Percentiles rank a stretch among this genome's conserved stretches.
phyloP scores from a whole-genome alignment of 2,797 vertebrate genomes.

The Hyperoplus lanceolatus region DNA sequence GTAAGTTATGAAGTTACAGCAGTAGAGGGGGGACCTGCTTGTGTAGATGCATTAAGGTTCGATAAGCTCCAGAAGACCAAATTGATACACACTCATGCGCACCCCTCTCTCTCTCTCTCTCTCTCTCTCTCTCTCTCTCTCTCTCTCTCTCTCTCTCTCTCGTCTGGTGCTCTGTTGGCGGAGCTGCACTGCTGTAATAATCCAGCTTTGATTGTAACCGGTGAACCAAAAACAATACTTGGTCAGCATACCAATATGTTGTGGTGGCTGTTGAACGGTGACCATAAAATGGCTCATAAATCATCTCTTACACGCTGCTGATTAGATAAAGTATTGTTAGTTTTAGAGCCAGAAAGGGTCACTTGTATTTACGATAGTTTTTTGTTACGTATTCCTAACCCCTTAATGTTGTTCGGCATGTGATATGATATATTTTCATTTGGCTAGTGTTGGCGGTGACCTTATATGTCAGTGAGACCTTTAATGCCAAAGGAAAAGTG shows the following conservation, averaged over 20 bases:
- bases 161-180: conserved; percentile 16
- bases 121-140: too few species aligned
- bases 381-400: neutral
- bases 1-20: conserved; percentile 16
- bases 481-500: conserved; percentile 16
- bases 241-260: conserved; percentile 52
- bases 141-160: neutral
- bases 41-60: conserved; percentile 33
- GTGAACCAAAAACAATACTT: conserved; percentile 46
- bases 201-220: conserved; percentile 50
- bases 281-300: conserved; percentile 47
- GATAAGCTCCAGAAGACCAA: conserved; percentile 15
- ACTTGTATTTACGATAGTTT: conserved; percentile 8
- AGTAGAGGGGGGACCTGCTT: conserved; percentile 12
- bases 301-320: conserved; percentile 34
- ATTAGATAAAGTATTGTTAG: conserved; percentile 38
- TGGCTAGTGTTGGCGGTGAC: neutral
- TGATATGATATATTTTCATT: conserved; percentile 38
- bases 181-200: conserved; percentile 42
- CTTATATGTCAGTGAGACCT: conserved; percentile 32
- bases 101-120: neutral
- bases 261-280: conserved; percentile 10
- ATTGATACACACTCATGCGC: neutral
- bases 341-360: conserved; percentile 8
- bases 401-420: neutral